phyloP scores from a whole-genome alignment of 1,140 invertebrate species.

The Anthonomus grandis region DNA sequence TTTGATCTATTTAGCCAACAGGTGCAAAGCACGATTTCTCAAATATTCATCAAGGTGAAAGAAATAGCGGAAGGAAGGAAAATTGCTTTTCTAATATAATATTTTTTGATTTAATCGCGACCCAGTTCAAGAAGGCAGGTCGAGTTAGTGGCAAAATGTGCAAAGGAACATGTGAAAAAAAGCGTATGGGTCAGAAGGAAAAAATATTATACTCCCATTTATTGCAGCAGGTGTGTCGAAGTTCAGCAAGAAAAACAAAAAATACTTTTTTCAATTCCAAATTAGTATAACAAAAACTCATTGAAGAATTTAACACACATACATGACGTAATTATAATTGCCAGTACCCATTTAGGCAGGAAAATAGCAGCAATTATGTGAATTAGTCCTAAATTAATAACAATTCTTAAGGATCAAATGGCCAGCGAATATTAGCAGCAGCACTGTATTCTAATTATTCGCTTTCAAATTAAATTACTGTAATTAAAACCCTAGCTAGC shows the following conservation, averaged over 20 bases:
- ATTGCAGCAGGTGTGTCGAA: too few relatives aligned
- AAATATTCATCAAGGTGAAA: constrained; percentile 21
- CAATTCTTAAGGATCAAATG: constrained; percentile 13
- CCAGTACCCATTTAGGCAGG: too few relatives aligned
- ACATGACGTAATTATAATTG: too few relatives aligned
- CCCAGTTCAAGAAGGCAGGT: not conserved
- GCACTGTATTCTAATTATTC: constrained; percentile 21
- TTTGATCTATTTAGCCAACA: constrained; percentile 15
- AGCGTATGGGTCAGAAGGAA: too few relatives aligned
- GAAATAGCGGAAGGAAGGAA: constrained; percentile 10
- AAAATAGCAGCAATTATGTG: too few relatives aligned
- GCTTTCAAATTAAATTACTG: constrained; percentile 16
- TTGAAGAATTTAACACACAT: too few relatives aligned
- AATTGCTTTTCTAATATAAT: constrained; percentile 22
- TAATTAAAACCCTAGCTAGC: constrained; percentile 16
- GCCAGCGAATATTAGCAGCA: constrained; percentile 9
- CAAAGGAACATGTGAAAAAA: too few relatives aligned
- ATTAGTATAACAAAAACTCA: too few relatives aligned
- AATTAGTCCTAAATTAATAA: constrained; percentile 13
- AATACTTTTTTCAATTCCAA: too few relatives aligned
- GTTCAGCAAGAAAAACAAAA: too few relatives aligned
- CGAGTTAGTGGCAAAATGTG: constrained; percentile 4
- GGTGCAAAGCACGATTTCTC: constrained; percentile 12
- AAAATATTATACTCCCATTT: too few relatives aligned
- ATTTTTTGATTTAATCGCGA: constrained; percentile 14